Evolutionary conservation across 2,113 vertebrate genomes (phyloP), one percentile per base, ranked within the genome.

Genomic region (Poeciliopsis turrubarensis): DNA sequence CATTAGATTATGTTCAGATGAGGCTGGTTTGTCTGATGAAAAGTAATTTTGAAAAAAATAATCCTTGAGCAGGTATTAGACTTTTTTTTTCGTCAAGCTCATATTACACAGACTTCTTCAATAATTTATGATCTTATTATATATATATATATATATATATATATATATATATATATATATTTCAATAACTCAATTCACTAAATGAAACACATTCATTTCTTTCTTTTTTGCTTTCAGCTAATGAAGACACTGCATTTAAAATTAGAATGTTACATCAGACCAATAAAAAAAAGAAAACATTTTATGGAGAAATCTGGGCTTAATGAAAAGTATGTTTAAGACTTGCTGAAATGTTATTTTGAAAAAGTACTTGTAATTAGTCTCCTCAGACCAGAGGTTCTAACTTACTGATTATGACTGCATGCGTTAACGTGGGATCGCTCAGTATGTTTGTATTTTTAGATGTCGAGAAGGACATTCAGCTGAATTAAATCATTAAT

Each of bases 381-480:
- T 3, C 51, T 57, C 51, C 9, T 57, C 17, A 19, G 17, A 57
- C 2, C 34, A n/a, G 6, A 6, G 2, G n/a, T 57, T 54, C 7
- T 25, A 54, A 9, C 8, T 57, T n/a, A n/a, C n/a, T 25, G 22
- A 54, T 2, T 54, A 25, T 54, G 51, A n/a, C 19, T 22, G 19
- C 73, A 7, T 44, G 6, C 62, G 76, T 75, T 32, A 15, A 25
- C 51, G 32, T 60, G 26, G 71, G 0, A 15, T 44, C 17, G 9
- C 62, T 60, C 9, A 10, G 4, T 65, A 37, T 8, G 1, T n/a
- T 41, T 39, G 65, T 14, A 31, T 7, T 14, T 47, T 70, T 4
- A 69, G 29, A 41, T 72, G 14, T 66, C 68, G 41, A 54, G 27
- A 70, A n/a, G 15, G 80, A 82, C 39, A 78, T 54, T 14, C 54